Percentiles rank a stretch among this genome's conserved stretches.
phyloP scores from a whole-genome alignment of 2,113 vertebrate species.

The Maccullochella peelii region DNA sequence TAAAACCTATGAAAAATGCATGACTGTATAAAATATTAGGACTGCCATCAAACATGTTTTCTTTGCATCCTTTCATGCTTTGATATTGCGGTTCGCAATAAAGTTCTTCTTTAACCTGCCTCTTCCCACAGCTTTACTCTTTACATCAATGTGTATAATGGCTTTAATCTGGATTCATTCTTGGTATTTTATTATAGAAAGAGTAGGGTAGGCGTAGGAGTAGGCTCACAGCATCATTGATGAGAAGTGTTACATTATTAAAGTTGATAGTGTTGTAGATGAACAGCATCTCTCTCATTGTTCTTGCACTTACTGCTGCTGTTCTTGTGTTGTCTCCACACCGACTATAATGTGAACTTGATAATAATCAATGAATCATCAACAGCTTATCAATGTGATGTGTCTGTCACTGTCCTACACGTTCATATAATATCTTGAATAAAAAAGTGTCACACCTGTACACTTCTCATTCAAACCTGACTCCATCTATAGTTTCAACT shows the following conservation, averaged over 20 bases:
- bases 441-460: neutral
- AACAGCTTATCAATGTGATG: neutral
- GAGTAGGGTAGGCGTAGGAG: no score
- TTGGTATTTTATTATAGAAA: neutral
- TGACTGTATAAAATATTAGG: conserved; percentile 27
- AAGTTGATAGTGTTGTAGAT: neutral
- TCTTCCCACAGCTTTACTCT: neutral
- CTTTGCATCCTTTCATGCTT: neutral
- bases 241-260: conserved; percentile 1
- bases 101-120: neutral
- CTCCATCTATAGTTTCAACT: neutral
- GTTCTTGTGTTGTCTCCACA: neutral
- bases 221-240: neutral
- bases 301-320: neutral
- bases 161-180: conserved; percentile 20
- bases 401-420: neutral
- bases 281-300: neutral
- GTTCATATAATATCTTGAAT: neutral
- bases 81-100: neutral
- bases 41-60: neutral
- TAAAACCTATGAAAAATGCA: conserved; percentile 60
- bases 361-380: neutral
- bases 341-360: neutral
- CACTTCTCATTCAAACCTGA: conserved; percentile 15
- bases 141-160: neutral